These are phyloP conservation scores for Pterocles gutturalis DNA, from an alignment of 2,113 vertebrate genomes.

Conservation along the genomic window DNA sequence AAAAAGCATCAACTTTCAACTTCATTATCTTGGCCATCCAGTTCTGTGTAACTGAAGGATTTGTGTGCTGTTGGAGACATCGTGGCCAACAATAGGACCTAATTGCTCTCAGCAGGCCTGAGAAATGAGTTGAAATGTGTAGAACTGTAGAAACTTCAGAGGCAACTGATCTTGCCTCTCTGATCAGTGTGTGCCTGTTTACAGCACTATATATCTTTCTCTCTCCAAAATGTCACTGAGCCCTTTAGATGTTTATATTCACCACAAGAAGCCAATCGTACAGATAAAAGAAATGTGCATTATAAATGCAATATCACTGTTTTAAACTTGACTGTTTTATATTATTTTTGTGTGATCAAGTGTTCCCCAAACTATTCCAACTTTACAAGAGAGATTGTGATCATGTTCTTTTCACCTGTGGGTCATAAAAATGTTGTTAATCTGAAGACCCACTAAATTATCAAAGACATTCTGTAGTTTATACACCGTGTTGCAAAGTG, in stretches of 20 bases:
- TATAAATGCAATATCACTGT: conserved; percentile 97
- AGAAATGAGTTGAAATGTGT: conserved; percentile 89
- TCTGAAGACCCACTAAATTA: conserved; percentile 83
- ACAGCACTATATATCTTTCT: conserved; percentile 94
- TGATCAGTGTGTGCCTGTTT: conserved; percentile 98
- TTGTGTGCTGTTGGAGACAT: conserved; percentile 81
- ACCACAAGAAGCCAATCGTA: conserved; percentile 94
- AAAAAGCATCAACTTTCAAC: conserved; percentile 91
- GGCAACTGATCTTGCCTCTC: conserved; percentile 82
- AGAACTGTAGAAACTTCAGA: conserved; percentile 85
- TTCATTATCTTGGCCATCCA: conserved; percentile 90
- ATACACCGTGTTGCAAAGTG: conserved; percentile 98
- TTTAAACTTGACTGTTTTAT: conserved; percentile 99
- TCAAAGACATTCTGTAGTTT: conserved; percentile 96
- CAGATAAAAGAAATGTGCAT: conserved; percentile 93
- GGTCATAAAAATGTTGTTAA: conserved; percentile 84
- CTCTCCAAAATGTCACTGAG: conserved; percentile 92
- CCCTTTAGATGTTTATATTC: conserved; percentile 94
- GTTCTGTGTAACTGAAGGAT: conserved; percentile 85
- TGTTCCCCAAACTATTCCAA: conserved; percentile 89
- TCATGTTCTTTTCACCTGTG: conserved; percentile 85
- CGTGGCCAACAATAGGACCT: conserved; percentile 83
- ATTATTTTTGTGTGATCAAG: conserved; percentile 95
- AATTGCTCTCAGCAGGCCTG: conserved; percentile 96
- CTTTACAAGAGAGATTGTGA: conserved; percentile 90